Conservation (phyloP, 2,113 vertebrate genomes). For the Melozone crissalis region DNA sequence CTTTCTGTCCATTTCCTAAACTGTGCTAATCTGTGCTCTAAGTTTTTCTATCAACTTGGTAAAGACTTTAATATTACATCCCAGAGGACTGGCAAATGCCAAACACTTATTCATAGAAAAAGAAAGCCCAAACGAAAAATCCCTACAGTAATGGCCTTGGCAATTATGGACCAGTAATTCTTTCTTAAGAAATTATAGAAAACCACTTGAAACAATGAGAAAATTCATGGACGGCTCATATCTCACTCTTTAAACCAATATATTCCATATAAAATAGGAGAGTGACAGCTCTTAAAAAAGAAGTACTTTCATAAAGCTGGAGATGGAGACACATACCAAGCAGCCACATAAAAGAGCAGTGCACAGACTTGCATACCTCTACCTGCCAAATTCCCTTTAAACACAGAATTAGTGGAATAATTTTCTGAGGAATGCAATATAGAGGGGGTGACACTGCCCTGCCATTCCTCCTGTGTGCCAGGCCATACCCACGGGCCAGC, state of each 20-base stretch:
- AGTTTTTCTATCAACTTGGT: background rate
- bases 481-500: fast-evolving
- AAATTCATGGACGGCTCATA: background rate
- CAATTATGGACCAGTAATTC: background rate
- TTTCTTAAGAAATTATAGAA: background rate
- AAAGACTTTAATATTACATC: background rate
- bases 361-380: background rate
- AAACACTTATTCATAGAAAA: background rate
- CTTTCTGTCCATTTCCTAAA: background rate
- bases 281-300: background rate
- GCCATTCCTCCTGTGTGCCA: background rate
- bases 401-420: background rate
- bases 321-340: background rate
- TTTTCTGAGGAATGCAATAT: background rate
- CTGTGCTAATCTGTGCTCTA: background rate
- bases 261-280: background rate
- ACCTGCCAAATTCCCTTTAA: background rate
- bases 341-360: fast-evolving
- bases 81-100: background rate
- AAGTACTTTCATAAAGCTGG: background rate
- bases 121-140: background rate
- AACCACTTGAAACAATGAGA: background rate
- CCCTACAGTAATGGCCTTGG: background rate
- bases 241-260: background rate
- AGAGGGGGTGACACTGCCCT: background rate